A percentile compares a stretch with the other conserved stretches of the same genome.
Evolutionary conservation across 2,797 vertebrate genomes (phyloP).

Genomic region (Lithobates sylvaticus): DNA sequence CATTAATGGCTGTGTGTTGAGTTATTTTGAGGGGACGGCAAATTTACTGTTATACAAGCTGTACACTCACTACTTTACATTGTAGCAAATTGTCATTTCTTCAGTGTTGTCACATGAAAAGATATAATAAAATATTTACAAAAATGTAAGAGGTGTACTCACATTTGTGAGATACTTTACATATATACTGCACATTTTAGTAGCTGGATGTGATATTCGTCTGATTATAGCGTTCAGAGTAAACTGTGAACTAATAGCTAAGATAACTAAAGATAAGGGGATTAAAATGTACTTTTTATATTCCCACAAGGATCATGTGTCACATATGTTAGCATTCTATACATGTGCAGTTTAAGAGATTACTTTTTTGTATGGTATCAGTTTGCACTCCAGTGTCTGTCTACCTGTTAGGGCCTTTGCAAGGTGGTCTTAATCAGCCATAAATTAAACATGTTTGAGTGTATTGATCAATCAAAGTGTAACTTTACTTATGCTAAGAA

Average conservation of each 20-base stretch:
- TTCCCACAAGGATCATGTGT: conserved; percentile 54
- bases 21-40: too few species aligned
- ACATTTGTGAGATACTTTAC: too few species aligned
- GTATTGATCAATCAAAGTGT: not conserved
- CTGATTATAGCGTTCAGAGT: not conserved
- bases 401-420: not conserved
- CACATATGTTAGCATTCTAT: conserved; percentile 28
- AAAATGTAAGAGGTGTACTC: too few species aligned
- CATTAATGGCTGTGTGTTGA: too few species aligned
- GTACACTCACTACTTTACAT: too few species aligned
- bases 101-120: too few species aligned
- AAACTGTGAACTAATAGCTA: conserved; percentile 1
- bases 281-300: conserved; percentile 38
- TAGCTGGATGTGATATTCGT: not conserved
- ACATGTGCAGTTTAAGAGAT: not conserved
- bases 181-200: not conserved
- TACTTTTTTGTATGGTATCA: not conserved
- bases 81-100: too few species aligned
- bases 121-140: too few species aligned
- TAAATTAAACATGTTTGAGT: not conserved
- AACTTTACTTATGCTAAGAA: too few species aligned
- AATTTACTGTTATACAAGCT: too few species aligned
- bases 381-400: not conserved
- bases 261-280: conserved; percentile 27
- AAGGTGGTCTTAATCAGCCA: not conserved